Evolutionary conservation across 2,888 invertebrate genomes (phyloP).

Genomic region (Notodonta dromedarius): DNA sequence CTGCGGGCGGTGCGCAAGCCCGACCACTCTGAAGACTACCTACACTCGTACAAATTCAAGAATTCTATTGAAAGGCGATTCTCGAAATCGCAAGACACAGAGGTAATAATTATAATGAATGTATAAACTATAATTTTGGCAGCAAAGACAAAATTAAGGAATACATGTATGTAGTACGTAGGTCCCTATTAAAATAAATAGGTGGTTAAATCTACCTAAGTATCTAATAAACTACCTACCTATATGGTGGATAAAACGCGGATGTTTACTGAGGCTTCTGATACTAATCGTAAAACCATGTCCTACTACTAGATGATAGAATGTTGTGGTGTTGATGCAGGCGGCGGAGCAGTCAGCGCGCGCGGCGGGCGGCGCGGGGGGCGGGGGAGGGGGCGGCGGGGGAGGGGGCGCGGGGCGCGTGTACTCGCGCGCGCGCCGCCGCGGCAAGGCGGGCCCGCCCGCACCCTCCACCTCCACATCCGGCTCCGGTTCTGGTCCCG

Average conservation of each 20-base stretch:
- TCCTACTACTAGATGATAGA: too few relatives aligned
- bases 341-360: conserved; percentile 50
- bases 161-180: too few relatives aligned
- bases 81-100: conserved; percentile 82
- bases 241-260: too few relatives aligned
- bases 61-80: conserved; percentile 96
- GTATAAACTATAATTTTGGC: too few relatives aligned
- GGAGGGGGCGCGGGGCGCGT: conserved; percentile 9
- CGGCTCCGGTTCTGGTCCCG: conserved; percentile 4
- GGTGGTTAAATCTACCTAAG: too few relatives aligned
- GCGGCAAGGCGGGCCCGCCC: conserved; percentile 49
- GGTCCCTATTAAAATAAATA: too few relatives aligned
- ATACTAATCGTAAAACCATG: too few relatives aligned
- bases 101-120: conserved; percentile 48
- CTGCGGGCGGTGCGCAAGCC: conserved; percentile 72
- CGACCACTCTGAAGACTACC: conserved; percentile 76
- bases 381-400: conserved; percentile 35
- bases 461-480: conserved; percentile 21
- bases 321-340: conserved; percentile 33
- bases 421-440: conserved; percentile 68
- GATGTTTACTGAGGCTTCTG: too few relatives aligned
- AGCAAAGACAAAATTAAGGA: too few relatives aligned
- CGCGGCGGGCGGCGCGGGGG: conserved; percentile 44
- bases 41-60: conserved; percentile 95
- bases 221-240: too few relatives aligned